A percentile compares a stretch with the other conserved stretches of the same genome.
Evolutionary conservation across 2,113 vertebrate genomes (phyloP).

Genomic region (Mesocricetus auratus): DNA sequence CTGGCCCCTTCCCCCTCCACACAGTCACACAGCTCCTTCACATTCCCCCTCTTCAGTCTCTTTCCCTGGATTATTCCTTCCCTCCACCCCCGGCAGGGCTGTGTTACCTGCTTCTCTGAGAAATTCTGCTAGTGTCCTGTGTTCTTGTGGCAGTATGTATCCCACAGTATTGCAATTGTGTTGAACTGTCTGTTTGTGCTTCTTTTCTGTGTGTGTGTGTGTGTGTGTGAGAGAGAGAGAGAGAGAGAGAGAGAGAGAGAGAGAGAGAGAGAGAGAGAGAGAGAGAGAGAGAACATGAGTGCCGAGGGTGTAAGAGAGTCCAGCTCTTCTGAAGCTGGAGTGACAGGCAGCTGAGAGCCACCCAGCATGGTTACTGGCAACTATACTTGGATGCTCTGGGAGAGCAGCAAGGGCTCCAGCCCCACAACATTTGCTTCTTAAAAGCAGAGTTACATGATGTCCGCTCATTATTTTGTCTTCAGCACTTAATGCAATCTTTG

Average conservation of each 20-base stretch:
- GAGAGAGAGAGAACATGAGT: background rate
- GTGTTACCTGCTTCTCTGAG: background rate
- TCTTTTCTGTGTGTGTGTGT: background rate
- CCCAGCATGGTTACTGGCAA: background rate
- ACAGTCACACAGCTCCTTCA: background rate
- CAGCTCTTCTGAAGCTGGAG: background rate
- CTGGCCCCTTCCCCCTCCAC: background rate
- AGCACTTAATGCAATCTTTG: background rate
- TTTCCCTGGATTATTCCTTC: background rate
- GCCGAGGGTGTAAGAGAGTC: background rate
- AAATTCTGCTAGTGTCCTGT: background rate
- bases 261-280: background rate
- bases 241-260: background rate
- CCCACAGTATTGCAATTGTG: background rate
- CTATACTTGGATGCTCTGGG: background rate
- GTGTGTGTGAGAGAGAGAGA: background rate
- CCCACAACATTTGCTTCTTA: background rate
- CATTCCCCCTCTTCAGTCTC: background rate
- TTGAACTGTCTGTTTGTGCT: background rate
- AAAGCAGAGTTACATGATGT: background rate
- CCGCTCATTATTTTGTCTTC: background rate
- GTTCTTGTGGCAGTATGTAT: background rate
- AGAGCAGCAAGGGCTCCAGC: background rate
- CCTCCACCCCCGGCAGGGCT: too few species aligned
- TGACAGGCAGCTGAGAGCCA: background rate